Conservation (phyloP, 2,888 invertebrate genomes). For the Nomada flava region DNA sequence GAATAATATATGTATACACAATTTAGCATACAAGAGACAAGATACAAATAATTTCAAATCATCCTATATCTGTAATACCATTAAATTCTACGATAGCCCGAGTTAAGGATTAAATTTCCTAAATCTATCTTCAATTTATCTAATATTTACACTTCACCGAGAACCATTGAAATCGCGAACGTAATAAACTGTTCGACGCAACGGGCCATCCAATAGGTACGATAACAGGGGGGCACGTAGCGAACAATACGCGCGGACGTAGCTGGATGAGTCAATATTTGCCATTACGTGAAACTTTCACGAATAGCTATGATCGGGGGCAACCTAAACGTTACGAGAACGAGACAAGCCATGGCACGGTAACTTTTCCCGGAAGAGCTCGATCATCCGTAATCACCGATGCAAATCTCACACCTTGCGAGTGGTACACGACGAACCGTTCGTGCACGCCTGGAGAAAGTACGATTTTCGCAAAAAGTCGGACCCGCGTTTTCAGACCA, state of each 20-base stretch:
- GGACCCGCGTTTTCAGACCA: not conserved
- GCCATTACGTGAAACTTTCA: conserved; percentile 51
- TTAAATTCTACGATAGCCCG: not conserved
- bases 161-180: not conserved
- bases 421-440: conserved; percentile 46
- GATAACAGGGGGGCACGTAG: not conserved
- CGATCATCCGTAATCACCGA: conserved; percentile 73
- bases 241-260: conserved; percentile 11
- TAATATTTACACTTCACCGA: not conserved
- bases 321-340: conserved; percentile 35
- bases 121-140: conserved; percentile 6
- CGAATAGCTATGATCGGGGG: conserved; percentile 33
- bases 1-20: too few species aligned
- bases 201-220: not conserved
- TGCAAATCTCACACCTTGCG: conserved; percentile 72
- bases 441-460: conserved; percentile 65
- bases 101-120: not conserved
- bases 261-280: conserved; percentile 45
- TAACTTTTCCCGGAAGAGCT: conserved; percentile 73
- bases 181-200: conserved; percentile 11
- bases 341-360: conserved; percentile 1
- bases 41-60: not conserved
- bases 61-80: not conserved
- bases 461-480: conserved; percentile 61
- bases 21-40: not conserved